These are phyloP conservation scores for Vanessa tameamea DNA, from an alignment of 1,140 invertebrate genomes.

Conservation along the genomic window DNA sequence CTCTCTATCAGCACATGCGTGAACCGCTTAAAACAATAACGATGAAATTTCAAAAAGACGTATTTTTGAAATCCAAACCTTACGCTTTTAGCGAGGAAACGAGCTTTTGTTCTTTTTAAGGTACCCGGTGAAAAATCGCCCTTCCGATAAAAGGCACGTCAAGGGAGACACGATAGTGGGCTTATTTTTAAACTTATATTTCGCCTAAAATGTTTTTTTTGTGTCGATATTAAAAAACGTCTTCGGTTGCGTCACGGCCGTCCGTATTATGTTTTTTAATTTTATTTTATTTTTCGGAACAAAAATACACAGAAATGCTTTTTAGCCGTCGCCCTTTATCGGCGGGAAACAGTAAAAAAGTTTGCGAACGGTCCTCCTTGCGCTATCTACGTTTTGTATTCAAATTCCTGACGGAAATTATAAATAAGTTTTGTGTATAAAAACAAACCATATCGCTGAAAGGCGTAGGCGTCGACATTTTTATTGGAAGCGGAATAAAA, in stretches of 20 bases:
- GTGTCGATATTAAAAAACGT: conserved; percentile 72
- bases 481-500: conserved; percentile 8
- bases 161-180: conserved; percentile 46
- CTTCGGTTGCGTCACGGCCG: conserved; percentile 66
- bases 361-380: conserved; percentile 50
- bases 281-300: conserved; percentile 43
- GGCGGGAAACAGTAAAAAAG: conserved; percentile 59
- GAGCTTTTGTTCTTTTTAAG: conserved; percentile 45
- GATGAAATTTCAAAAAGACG: conserved; percentile 53
- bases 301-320: conserved; percentile 76
- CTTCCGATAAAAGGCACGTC: conserved; percentile 52
- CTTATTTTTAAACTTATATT: conserved; percentile 57
- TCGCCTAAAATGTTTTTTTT: conserved; percentile 63
- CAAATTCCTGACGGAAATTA: conserved; percentile 53
- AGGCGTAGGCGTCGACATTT: conserved; percentile 7
- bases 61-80: conserved; percentile 63
- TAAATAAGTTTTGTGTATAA: conserved; percentile 36
- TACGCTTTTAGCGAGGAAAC: conserved; percentile 54
- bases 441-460: conserved; percentile 7
- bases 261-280: conserved; percentile 52
- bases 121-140: conserved; percentile 48
- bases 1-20: conserved; percentile 53
- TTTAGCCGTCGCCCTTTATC: conserved; percentile 72
- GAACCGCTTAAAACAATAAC: conserved; percentile 69
- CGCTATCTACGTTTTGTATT: conserved; percentile 55